These are phyloP conservation scores for Tridacna crocea DNA, from an alignment of 2,888 invertebrate genomes.

Conservation along the genomic window DNA sequence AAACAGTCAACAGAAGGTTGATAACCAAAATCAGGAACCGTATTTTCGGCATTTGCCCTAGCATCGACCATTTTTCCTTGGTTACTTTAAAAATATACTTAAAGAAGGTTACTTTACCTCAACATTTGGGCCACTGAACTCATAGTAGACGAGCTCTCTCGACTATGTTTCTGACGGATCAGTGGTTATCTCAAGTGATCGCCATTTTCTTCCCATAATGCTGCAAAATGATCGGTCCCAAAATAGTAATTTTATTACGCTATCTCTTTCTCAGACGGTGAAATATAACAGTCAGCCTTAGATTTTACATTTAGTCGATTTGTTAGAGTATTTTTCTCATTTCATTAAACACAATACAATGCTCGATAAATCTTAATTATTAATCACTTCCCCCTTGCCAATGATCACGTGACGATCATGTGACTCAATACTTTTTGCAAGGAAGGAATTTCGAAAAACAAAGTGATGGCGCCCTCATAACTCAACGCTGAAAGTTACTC, in stretches of 20 bases:
- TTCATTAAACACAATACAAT: no score
- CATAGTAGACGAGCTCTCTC: slow-evolving; percentile 69
- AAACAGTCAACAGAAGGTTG: slow-evolving; percentile 37
- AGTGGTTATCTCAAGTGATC: slow-evolving; percentile 66
- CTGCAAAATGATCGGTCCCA: slow-evolving; percentile 3
- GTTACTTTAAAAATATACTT: not conserved
- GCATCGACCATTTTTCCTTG: not conserved
- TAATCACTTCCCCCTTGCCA: not conserved
- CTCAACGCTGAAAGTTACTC: no score
- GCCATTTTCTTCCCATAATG: slow-evolving; percentile 64
- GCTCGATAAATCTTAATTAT: not conserved
- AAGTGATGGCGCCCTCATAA: no score
- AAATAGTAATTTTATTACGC: not conserved
- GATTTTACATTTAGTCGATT: no score
- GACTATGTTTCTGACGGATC: slow-evolving; percentile 63
- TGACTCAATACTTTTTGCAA: not conserved
- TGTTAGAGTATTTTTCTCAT: no score
- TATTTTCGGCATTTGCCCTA: not conserved
- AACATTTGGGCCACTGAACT: slow-evolving; percentile 75
- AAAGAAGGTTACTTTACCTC: slow-evolving; percentile 49
- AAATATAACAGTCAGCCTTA: no score
- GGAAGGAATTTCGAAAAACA: not conserved
- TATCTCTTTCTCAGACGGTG: no score
- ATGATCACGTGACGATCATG: slow-evolving; percentile 9
- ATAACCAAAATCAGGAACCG: slow-evolving; percentile 7